Percentiles rank a stretch among this genome's conserved stretches.
phyloP scores from a whole-genome alignment of 2,797 vertebrate genomes.

The Pangasius macronema region DNA sequence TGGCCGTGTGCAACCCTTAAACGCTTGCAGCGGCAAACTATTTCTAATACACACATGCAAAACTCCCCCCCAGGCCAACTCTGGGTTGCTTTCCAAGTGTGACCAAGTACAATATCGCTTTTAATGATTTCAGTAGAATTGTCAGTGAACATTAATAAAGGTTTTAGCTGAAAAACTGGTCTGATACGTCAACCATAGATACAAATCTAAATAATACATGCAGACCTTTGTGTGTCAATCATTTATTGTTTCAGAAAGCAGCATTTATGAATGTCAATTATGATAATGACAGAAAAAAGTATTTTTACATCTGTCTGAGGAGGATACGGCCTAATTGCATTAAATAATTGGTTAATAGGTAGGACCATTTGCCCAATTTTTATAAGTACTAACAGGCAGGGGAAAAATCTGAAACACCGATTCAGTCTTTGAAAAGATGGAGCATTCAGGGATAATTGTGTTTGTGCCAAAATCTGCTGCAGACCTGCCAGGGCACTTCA shows the following conservation, averaged over 20 bases:
- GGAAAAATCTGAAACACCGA: conserved; percentile 75
- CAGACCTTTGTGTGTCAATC: conserved; percentile 63
- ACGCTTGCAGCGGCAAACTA: conserved; percentile 63
- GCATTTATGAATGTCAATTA: conserved; percentile 72
- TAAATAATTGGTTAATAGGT: conserved; percentile 89
- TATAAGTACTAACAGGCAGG: conserved; percentile 86
- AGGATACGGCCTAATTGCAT: conserved; percentile 81
- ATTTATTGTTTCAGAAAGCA: conserved; percentile 42
- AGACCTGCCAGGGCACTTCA: conserved; percentile 65
- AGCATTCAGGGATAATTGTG: conserved; percentile 69
- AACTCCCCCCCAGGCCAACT: background rate
- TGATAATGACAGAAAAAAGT: conserved; percentile 73
- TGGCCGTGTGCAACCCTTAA: conserved; percentile 68
- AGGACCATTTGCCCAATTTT: conserved; percentile 86
- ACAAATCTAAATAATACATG: conserved; percentile 62
- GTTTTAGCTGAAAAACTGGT: conserved; percentile 33
- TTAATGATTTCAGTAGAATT: background rate
- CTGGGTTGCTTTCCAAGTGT: conserved; percentile 1
- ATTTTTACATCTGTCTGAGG: conserved; percentile 80
- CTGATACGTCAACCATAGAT: conserved; percentile 60
- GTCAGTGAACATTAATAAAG: conserved; percentile 7
- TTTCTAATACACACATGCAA: conserved; percentile 72
- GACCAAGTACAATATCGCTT: background rate
- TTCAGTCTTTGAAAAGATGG: conserved; percentile 68
- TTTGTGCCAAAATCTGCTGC: conserved; percentile 66